These are phyloP conservation scores for Centropyge bicolor DNA, from an alignment of 2,797 vertebrate species.

Conservation along the genomic window DNA sequence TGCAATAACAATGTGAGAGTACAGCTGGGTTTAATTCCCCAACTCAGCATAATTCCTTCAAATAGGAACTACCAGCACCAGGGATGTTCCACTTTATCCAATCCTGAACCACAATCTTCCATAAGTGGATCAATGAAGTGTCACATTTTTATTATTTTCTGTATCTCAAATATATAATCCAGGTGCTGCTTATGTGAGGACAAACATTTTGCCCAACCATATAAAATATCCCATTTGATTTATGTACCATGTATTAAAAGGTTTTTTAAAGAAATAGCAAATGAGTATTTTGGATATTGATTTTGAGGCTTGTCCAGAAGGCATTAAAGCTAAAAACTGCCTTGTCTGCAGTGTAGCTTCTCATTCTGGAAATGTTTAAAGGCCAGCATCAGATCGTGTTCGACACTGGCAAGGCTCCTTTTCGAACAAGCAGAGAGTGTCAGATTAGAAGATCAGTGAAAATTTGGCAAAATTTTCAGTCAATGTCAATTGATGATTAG, in stretches of 20 bases:
- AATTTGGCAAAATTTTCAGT: conserved; percentile 2
- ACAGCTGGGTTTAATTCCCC: background rate
- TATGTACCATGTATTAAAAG: conserved; percentile 1
- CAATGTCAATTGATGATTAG: conserved; percentile 33
- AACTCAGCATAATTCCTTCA: background rate
- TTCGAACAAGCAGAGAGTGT: conserved; percentile 17
- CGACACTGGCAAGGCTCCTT: conserved; percentile 5
- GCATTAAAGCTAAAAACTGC: conserved; percentile 7
- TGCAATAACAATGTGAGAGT: background rate
- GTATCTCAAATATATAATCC: background rate
- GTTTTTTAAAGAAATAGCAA: background rate
- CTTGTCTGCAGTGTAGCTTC: conserved; percentile 24
- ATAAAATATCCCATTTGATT: background rate
- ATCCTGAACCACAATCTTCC: background rate
- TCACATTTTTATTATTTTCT: background rate
- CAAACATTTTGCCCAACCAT: background rate
- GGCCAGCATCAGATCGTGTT: conserved; percentile 13
- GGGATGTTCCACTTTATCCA: conserved; percentile 2
- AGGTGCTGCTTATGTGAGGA: background rate
- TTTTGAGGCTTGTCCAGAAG: background rate
- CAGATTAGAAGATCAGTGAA: conserved; percentile 32
- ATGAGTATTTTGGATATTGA: background rate
- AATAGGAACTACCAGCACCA: background rate
- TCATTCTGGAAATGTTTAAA: conserved; percentile 20
- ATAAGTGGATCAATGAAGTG: background rate